A percentile compares a stretch with the other conserved stretches of the same genome.
These are phyloP conservation scores for Abrostola tripartita DNA, from an alignment of 2,888 invertebrate genomes.

Conservation along the genomic window DNA sequence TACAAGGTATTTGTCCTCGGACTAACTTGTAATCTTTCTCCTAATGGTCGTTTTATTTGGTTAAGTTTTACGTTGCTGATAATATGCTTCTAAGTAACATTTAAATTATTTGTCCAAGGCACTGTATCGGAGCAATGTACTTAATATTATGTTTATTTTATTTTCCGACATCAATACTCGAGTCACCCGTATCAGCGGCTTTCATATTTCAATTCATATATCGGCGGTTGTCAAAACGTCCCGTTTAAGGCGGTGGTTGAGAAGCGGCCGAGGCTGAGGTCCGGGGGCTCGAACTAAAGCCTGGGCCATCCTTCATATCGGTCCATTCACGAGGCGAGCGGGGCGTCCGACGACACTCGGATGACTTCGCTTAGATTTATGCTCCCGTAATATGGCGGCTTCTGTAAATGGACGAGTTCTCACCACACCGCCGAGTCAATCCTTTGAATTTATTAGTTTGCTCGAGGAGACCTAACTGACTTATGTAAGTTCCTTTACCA, in stretches of 20 bases:
- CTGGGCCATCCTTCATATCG: conserved; percentile 82
- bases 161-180: conserved; percentile 61
- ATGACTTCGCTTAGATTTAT: conserved; percentile 83
- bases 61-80: conserved; percentile 1
- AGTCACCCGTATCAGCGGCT: conserved; percentile 69
- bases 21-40: conserved; percentile 15
- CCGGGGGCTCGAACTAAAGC: conserved; percentile 57
- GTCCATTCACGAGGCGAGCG: conserved; percentile 76
- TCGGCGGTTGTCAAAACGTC: conserved; percentile 83
- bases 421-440: conserved; percentile 79
- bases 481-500: conserved; percentile 73
- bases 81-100: conserved; percentile 25
- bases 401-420: conserved; percentile 84
- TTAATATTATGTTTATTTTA: conserved; percentile 54
- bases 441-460: conserved; percentile 84
- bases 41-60: conserved; percentile 28
- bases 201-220: conserved; percentile 85
- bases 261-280: conserved; percentile 70
- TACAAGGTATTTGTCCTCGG: conserved; percentile 22
- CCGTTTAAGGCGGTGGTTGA: conserved; percentile 71
- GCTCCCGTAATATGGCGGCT: conserved; percentile 80
- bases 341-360: conserved; percentile 75
- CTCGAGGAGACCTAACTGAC: conserved; percentile 66
- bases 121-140: conserved; percentile 47
- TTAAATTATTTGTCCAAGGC: conserved; percentile 30